Evolutionary conservation across 2,888 invertebrate genomes (phyloP), one percentile per base, ranked within the genome.

Genomic region (Pristionchus mayeri): DNA sequence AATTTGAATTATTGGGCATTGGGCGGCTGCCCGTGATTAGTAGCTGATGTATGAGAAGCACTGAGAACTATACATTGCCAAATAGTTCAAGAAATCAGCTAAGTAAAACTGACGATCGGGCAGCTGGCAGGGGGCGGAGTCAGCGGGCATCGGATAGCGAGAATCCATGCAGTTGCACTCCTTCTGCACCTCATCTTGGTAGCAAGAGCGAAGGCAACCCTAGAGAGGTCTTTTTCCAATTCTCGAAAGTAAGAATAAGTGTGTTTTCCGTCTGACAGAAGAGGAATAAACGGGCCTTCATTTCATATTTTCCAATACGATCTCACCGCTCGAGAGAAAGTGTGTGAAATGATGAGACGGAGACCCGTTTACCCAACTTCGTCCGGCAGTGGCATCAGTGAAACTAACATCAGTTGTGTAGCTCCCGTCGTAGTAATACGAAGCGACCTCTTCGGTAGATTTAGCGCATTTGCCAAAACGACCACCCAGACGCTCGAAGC

Each of bases 131-230:
- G 37, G 24, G 3, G 11, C 30, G 7, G 52, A 81, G 9, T 57
- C 67, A 27, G 60, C 57, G 21, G 83, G 71, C 44, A 83, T 60
- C 6, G 86, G 86, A 79, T 86, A 88, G n/a, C 87, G 63, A 1
- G 88, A 85, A 50, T 88, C 88, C 84, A 86, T 88, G 76, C 88
- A 88, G 13, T 76, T 79, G 40, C 88, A 88, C 37, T 44, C 76
- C 21, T 76, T 52, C 57, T 80, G 50, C 27, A 86, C 84, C 3
- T 80, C 83, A 52, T 87, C 85, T 57, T 88, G 88, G 63, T 88
- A 88, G 80, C 88, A 88, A 30, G 86, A 85, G 0, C 85, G 83
- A 21, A 87, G 52, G 63, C 88, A 88, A 18, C 87, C 88, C 84
- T 87, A 44, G 21, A 34, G 50, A 50, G 16, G 24, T 75, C 3